Evolutionary conservation across 1,140 invertebrate species (phyloP), one percentile per base, ranked within the genome.

Genomic region (Pomacea maculata): DNA sequence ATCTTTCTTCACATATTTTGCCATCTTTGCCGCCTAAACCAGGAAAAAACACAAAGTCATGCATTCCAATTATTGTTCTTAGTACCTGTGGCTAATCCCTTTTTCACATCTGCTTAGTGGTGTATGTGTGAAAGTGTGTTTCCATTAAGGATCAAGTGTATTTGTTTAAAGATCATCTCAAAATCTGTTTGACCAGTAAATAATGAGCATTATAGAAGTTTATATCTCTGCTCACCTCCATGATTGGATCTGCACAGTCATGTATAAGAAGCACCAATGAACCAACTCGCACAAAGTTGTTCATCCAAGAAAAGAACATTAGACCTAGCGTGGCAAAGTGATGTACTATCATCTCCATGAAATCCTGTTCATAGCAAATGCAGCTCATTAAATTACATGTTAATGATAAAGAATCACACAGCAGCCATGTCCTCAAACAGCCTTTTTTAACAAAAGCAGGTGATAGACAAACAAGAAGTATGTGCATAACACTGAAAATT

Each of bases 101-200:
- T 45, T 45, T 45, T 45, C 34, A 45, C 34, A 45, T 45, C 34
- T 45, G 34, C 6, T 45, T 45, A 45, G 34, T 45, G 34, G 34
- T 87, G 84, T 99, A 95, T 9, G 98, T 98, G 3, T 96, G 95
- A 87, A 98, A 94, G 88, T 99, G 98, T 92, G 99, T 98, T 70
- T 98, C 93, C 89, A 99, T 97, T 97, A 99, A 99, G 93, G 99
- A 96, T 95, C 95, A 97, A 92, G 99, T 99, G 92, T 99, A 98
- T 92, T 97, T 80, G 14, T 79, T 82, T 75, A 72, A 54, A 79
- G 5, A 80, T 71, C 19, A 77, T 1, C 19, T 34, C 0, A 55
- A 80, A 19, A 54, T 19, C 19, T 10, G 19, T 12, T 45, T 61
- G 52, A 73, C 9, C 21, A 61, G n/a, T 63, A 72, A 74, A 17